Base-by-base conservation (phyloP, 2,888 invertebrate species). In the Candidula unifasciata region DNA sequence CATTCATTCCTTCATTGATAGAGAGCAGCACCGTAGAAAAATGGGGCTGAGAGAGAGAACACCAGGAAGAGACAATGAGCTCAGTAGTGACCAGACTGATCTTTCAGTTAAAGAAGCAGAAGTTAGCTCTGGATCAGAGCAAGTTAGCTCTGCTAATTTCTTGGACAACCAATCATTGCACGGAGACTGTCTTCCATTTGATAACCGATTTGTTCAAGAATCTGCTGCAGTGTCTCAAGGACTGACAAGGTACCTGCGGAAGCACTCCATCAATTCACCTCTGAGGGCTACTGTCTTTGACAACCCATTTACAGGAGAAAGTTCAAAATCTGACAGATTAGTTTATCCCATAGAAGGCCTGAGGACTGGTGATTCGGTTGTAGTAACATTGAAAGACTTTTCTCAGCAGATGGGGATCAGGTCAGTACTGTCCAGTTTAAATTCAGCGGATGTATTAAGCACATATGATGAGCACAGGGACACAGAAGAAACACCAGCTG, bases 241-340 rank as follows among this genome's bases (percentile, higher is more conserved):
- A 18, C 57, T 77, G 57, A 60, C 57, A 21, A 77, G 77, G 18
- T 77, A 77, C 60, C 35, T 77, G 77, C 69, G 69, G 44, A 44
- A 80, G 21, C 30, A 18, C 30, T 57, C 83, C 24, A 79, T 30
- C 18, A 73, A 80, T 64, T 57, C 30, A 6, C 2, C 24, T 2
- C 66, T 64, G 24, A 3, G 37, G 68, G 71, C 80, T 13, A 27
- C 71, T 13, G 37, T 57, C 8, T 37, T 64, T 73, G 80, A 84
- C 64, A 33, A 6, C 30, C 73, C 79, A 18, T 79, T 80, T 73
- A 54, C 30, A 64, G 21, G 21, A 24, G 35, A n/a, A 60, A n/a
- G 1, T 27, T 16, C 35, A 44, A 52, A 44, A 44, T 30, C 54
- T 0, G 80, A 80, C 24, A 84, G 44, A 33, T 44, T 84, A 18